Evolutionary conservation across 1,140 invertebrate species (phyloP), one percentile per base, ranked within the genome.

Genomic region (Psilanteris sp.): DNA sequence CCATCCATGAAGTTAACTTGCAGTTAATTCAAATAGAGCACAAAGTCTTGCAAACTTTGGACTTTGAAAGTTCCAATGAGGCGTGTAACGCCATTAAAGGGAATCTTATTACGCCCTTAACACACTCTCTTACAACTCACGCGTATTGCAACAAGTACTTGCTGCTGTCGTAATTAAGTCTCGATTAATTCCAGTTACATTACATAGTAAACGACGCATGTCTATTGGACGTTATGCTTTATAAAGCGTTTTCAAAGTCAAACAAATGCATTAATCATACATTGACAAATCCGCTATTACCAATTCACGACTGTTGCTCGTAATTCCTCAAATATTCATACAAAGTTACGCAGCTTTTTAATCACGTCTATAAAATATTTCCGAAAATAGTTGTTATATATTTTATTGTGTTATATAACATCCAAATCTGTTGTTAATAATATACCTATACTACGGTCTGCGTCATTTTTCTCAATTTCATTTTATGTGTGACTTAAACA

Each of bases 51-150:
- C 64, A 66, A 86, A 86, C 80, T 84, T 83, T 72, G 79, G 77
- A 85, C 86, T 87, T 86, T 79, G 77, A 84, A 87, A 86, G 84
- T 85, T 79, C 83, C 86, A 89, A 88, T 88, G 87, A 89, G 87
- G 85, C 88, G 85, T 89, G 83, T 87, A 89, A 87, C 83, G 83
- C 85, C 82, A 87, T 88, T 88, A 87, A 85, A 87, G 85, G 79
- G 80, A 87, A 89, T 86, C 84, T 88, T 85, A 85, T 88, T 87
- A 87, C 83, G 79, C 62, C 80, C 80, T 82, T 85, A 82, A 79
- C 81, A 77, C 80, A 76, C 77, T 82, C 78, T 71, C 73, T 57
- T 72, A 57, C 62, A 66, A 78, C 77, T 79, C 71, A 48, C 55
- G 52, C 71, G 34, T 66, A 59, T 83, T 81, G 83, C 83, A 87